Evolutionary conservation across 2,888 invertebrate genomes (phyloP).

Genomic region (Neoascia interrupta): DNA sequence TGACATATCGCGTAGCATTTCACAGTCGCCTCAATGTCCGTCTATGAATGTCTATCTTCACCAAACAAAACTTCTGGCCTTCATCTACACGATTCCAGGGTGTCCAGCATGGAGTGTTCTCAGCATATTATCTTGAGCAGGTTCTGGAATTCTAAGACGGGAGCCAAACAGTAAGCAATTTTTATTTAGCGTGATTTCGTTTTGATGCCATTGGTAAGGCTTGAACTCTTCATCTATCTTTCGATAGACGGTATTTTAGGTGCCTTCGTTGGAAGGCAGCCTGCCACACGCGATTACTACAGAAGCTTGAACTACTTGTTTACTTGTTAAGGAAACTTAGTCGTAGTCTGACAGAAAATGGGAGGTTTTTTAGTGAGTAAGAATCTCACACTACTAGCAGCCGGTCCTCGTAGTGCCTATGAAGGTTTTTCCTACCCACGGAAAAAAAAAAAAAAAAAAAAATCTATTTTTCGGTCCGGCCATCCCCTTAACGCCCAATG

Average conservation of each 20-base stretch:
- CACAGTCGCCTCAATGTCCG: not conserved
- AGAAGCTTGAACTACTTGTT: too few species aligned
- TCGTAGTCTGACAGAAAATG: too few species aligned
- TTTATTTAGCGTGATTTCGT: not conserved
- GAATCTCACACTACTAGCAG: too few species aligned
- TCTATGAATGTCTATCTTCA: not conserved
- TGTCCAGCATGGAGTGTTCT: not conserved
- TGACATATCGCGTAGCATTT: not conserved
- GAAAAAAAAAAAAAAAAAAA: too few species aligned
- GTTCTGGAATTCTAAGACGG: slow-evolving; percentile 1
- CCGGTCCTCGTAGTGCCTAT: too few species aligned
- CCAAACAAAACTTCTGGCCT: not conserved
- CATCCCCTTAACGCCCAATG: not conserved
- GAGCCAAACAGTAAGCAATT: not conserved
- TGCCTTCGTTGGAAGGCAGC: too few species aligned
- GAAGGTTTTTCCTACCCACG: too few species aligned
- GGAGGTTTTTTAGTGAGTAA: too few species aligned
- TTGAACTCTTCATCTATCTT: not conserved
- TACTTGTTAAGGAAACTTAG: too few species aligned
- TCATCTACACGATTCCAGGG: not conserved
- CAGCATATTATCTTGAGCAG: not conserved
- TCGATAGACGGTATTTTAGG: too few species aligned
- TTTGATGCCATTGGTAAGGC: not conserved
- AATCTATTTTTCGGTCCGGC: not conserved
- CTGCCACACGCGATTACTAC: too few species aligned